Conservation (phyloP, 1,140 invertebrate species). For the Drosophila sechellia region DNA sequence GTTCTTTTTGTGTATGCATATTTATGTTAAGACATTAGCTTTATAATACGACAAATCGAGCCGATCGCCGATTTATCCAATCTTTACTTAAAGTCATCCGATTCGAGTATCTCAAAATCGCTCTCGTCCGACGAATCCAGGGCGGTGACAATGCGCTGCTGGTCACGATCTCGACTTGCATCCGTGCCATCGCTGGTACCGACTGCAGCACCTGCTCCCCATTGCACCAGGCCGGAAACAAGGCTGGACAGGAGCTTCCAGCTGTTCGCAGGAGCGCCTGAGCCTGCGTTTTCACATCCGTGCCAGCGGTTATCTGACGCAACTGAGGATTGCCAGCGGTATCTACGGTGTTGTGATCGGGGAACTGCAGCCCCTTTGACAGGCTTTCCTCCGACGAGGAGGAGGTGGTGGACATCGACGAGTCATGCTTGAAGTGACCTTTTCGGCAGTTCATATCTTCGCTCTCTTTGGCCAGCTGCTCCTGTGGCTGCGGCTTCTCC, state of each 20-base stretch:
- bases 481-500: slow-evolving; percentile 10
- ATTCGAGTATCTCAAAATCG: slow-evolving; percentile 82
- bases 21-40: slow-evolving; percentile 63
- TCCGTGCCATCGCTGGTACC: slow-evolving; percentile 7
- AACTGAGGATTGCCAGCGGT: slow-evolving; percentile 21
- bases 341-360: slow-evolving; percentile 71
- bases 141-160: slow-evolving; percentile 56
- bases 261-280: slow-evolving; percentile 54
- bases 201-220: slow-evolving; percentile 39
- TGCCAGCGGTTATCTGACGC: slow-evolving; percentile 41
- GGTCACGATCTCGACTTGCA: slow-evolving; percentile 22
- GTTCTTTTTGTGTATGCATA: slow-evolving; percentile 18
- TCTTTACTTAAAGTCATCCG: slow-evolving; percentile 77
- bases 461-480: slow-evolving; percentile 11
- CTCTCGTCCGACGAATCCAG: slow-evolving; percentile 81
- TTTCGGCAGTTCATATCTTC: slow-evolving; percentile 72
- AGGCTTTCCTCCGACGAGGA: slow-evolving; percentile 82
- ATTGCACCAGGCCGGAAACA: slow-evolving; percentile 67
- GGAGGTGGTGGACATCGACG: slow-evolving; percentile 72
- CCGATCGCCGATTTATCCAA: slow-evolving; percentile 1
- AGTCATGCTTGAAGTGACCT: slow-evolving; percentile 79
- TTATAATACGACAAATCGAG: slow-evolving; percentile 57
- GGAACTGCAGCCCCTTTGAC: slow-evolving; percentile 79
- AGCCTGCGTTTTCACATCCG: slow-evolving; percentile 55
- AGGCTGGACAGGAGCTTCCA: slow-evolving; percentile 64